Conservation (phyloP, 2,797 vertebrate genomes). For the Poecile montanus region DNA sequence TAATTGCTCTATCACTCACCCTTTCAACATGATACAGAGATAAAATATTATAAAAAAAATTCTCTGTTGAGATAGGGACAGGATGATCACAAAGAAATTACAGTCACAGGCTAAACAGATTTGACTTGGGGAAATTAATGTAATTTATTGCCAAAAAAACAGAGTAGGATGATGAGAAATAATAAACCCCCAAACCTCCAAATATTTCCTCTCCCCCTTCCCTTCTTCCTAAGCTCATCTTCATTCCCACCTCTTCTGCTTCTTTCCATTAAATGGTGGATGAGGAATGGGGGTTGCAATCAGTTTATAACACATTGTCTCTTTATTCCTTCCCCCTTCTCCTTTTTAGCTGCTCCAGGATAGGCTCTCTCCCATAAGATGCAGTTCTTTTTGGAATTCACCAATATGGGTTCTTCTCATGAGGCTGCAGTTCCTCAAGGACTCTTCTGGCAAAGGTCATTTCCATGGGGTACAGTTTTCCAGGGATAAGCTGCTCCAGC, state of each 20-base stretch:
- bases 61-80: not conserved
- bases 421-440: not conserved
- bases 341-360: not conserved
- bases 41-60: not conserved
- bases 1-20: not conserved
- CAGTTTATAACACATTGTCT: fast-evolving
- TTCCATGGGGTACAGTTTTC: not conserved
- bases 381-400: not conserved
- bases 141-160: not conserved
- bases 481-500: not conserved
- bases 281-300: fast-evolving
- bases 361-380: not conserved
- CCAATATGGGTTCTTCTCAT: not conserved
- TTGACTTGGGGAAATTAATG: fast-evolving
- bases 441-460: not conserved
- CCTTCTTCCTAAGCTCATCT: not conserved
- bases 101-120: not conserved
- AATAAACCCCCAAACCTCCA: not conserved
- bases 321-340: not conserved
- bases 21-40: not conserved
- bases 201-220: not conserved
- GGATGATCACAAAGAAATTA: not conserved
- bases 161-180: not conserved
- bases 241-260: not conserved
- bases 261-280: not conserved